Conservation (phyloP, 2,113 vertebrate genomes). For the Numida meleagris region DNA sequence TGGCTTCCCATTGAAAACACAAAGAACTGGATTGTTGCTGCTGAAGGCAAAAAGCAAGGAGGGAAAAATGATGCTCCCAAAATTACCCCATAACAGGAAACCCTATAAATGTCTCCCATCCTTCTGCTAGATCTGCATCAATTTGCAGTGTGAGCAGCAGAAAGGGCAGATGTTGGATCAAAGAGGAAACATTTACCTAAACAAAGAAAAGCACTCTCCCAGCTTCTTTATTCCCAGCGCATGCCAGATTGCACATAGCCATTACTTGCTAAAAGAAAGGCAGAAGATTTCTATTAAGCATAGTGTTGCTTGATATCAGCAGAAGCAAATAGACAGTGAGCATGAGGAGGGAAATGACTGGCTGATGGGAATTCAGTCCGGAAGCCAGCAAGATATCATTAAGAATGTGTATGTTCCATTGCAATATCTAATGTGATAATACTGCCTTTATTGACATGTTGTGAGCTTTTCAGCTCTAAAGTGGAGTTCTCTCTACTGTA, state of each 20-base stretch:
- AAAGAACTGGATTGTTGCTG: conserved; percentile 52
- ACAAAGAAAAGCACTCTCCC: not conserved
- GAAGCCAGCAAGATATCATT: conserved; percentile 21
- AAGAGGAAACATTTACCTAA: conserved; percentile 45
- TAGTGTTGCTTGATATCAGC: conserved; percentile 18
- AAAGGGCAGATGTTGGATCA: conserved; percentile 52
- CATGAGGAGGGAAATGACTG: not conserved
- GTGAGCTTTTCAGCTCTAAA: not conserved
- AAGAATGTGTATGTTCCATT: not conserved
- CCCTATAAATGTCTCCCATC: conserved; percentile 4
- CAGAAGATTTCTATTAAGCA: conserved; percentile 42
- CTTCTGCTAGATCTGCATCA: conserved; percentile 23
- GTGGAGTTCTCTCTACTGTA: not conserved
- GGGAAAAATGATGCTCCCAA: conserved; percentile 44
- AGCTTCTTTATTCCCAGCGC: not conserved
- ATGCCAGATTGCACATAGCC: conserved; percentile 8
- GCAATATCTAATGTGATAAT: not conserved
- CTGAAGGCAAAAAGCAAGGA: conserved; percentile 37
- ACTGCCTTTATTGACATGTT: conserved; percentile 1
- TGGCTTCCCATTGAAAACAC: conserved; percentile 13
- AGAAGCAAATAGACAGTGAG: conserved; percentile 7
- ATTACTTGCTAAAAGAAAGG: conserved; percentile 27
- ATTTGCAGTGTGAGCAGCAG: conserved; percentile 21
- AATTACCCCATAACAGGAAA: conserved; percentile 51
- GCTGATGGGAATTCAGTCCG: not conserved